Conservation (phyloP, 2,113 vertebrate species). For the Indri indri region DNA sequence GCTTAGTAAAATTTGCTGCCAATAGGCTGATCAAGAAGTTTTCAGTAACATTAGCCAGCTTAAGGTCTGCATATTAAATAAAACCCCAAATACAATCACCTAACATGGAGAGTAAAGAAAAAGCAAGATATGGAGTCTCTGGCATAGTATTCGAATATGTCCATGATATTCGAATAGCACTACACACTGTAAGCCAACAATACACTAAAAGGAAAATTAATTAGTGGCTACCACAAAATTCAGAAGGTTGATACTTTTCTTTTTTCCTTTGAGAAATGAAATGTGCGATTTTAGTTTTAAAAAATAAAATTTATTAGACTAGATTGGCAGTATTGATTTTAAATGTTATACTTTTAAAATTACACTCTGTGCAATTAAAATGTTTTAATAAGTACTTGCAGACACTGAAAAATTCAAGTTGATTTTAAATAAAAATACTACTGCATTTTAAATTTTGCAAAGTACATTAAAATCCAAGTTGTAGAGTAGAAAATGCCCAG, state of each 20-base stretch:
- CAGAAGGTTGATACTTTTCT: not conserved
- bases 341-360: not conserved
- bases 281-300: not conserved
- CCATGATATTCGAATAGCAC: not conserved
- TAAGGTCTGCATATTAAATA: not conserved
- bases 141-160: not conserved
- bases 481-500: not conserved
- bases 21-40: not conserved
- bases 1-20: not conserved
- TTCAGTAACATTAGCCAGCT: not conserved
- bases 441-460: not conserved
- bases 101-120: not conserved
- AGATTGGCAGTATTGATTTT: not conserved
- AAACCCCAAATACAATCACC: not conserved
- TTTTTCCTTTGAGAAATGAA: not conserved
- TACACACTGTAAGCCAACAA: not conserved
- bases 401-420: not conserved
- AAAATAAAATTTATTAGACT: not conserved
- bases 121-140: not conserved
- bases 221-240: not conserved
- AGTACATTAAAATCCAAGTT: not conserved
- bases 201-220: not conserved
- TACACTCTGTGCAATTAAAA: not conserved
- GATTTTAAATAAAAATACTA: slow-evolving; percentile 8
- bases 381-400: not conserved